Evolutionary conservation across 2,888 invertebrate species (phyloP), one percentile per base, ranked within the genome.

Genomic region (Adelphocoris suturalis): DNA sequence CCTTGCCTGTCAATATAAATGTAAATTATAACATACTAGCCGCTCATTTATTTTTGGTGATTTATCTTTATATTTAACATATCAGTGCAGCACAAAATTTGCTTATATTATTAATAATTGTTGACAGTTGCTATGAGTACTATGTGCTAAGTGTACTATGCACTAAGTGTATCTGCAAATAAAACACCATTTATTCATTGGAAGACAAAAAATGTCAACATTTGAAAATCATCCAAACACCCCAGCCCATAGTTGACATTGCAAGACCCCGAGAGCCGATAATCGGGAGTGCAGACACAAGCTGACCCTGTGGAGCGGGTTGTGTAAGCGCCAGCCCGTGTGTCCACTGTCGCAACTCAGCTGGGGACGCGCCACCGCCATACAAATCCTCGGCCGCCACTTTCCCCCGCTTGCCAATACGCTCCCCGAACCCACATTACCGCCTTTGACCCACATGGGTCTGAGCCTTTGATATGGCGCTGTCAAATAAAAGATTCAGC

Each of bases 331-430:
- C 16, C n/a, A 16, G 68, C 68, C 27, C 19, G 5, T 23, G 19
- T 68, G 68, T 68, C 23, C 27, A 19, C 68, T 68, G 68, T 68
- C 68, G 68, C 68, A 68, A 68, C 68, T 68, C 68, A 7, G 13
- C 57, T 12, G 68, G 68, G 68, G 68, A 68, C 68, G 68, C n/a
- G 37, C 12, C 19, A 68, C 23, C 68, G 19, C 68, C 68, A 68
- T 68, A 68, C 68, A 68, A 68, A 68, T 68, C 68, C 23, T 68
- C 27, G n/a, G 9, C 23, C 12, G 68, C 9, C 68, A 68, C 68
- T 68, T 68, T 68, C 68, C 68, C 68, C 68, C n/a, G 68, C 68
- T 23, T 68, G 68, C 68, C 68, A 68, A 68, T 68, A 23, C 68
- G n/a, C 57, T 68, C 68, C 12, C 19, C 23, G 23, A 68, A 68